These are phyloP conservation scores for Agrypnus murinus DNA, from an alignment of 2,888 invertebrate species.

Conservation along the genomic window DNA sequence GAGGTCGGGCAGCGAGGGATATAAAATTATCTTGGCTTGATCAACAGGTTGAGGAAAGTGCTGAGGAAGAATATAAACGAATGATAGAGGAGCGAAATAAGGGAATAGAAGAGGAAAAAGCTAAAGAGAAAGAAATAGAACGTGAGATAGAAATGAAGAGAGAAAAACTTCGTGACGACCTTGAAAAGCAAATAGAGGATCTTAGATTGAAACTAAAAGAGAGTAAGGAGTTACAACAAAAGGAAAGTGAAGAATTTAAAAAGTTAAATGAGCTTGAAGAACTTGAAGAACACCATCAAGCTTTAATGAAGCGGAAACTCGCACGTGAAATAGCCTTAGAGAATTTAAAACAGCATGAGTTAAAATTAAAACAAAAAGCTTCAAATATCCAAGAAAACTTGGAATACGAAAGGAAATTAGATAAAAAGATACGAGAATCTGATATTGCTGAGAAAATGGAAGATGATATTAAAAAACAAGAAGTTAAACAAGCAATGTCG, in stretches of 20 bases:
- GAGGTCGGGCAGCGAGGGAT: constrained; percentile 75
- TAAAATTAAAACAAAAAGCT: constrained; percentile 65
- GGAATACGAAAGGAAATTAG: constrained; percentile 69
- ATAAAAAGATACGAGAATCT: constrained; percentile 71
- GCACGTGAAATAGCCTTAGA: constrained; percentile 65
- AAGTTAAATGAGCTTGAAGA: constrained; percentile 59
- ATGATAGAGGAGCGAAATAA: constrained; percentile 65
- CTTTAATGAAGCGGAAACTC: constrained; percentile 58
- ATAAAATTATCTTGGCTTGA: constrained; percentile 80
- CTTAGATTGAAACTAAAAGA: constrained; percentile 61
- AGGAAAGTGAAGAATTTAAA: constrained; percentile 61
- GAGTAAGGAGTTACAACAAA: constrained; percentile 55
- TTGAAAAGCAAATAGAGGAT: constrained; percentile 67
- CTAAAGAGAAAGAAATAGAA: constrained; percentile 65
- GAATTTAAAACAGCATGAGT: constrained; percentile 65
- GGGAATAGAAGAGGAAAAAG: constrained; percentile 68
- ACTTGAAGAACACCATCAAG: constrained; percentile 67
- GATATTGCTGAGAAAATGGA: constrained; percentile 75
- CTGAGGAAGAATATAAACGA: constrained; percentile 67
- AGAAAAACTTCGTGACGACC: constrained; percentile 65
- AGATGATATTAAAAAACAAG: constrained; percentile 72
- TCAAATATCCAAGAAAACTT: constrained; percentile 70
- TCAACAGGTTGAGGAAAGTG: constrained; percentile 73
- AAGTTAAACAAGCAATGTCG: constrained; percentile 65
- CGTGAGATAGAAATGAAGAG: constrained; percentile 67